phyloP scores from a whole-genome alignment of 1,140 invertebrate genomes.

The Ceratina australensis region DNA sequence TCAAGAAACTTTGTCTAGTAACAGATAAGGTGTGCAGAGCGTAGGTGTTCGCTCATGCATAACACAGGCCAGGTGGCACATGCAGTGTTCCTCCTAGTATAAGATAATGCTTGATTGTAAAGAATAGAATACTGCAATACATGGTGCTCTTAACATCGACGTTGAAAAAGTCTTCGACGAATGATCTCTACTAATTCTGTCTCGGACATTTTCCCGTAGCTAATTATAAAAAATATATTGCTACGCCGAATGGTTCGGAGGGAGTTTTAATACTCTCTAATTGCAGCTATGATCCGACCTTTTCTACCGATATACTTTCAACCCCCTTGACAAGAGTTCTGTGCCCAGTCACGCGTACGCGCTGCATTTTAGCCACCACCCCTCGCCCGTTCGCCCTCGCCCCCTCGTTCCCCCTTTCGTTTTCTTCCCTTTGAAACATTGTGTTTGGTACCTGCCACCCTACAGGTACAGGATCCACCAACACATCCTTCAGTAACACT shows the following conservation, averaged over 20 bases:
- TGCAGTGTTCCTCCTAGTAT: constrained; percentile 25
- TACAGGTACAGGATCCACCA: constrained; percentile 68
- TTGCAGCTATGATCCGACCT: constrained; percentile 70
- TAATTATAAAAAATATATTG: constrained; percentile 29
- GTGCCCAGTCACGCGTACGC: constrained; percentile 68
- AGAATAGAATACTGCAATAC: not conserved
- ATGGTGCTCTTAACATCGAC: not conserved
- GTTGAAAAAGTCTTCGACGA: not conserved
- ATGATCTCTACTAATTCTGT: not conserved
- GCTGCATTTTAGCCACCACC: constrained; percentile 64
- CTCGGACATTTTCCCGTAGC: not conserved
- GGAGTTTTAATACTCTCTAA: constrained; percentile 72
- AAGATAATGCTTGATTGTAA: not conserved
- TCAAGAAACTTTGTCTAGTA: constrained; percentile 23
- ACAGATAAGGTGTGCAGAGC: constrained; percentile 61
- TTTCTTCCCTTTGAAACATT: constrained; percentile 71
- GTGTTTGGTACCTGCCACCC: constrained; percentile 76
- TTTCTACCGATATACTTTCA: constrained; percentile 56
- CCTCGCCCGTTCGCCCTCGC: constrained; percentile 49
- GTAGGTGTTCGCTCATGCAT: constrained; percentile 71
- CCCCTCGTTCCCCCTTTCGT: constrained; percentile 55
- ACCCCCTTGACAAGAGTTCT: constrained; percentile 52
- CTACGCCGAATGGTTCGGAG: constrained; percentile 3
- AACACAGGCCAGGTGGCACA: constrained; percentile 73
- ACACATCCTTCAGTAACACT: constrained; percentile 43